A percentile compares a stretch with the other conserved stretches of the same genome.
These are phyloP conservation scores for Arctocebus calabarensis DNA, from an alignment of 2,797 vertebrate species.

Conservation along the genomic window DNA sequence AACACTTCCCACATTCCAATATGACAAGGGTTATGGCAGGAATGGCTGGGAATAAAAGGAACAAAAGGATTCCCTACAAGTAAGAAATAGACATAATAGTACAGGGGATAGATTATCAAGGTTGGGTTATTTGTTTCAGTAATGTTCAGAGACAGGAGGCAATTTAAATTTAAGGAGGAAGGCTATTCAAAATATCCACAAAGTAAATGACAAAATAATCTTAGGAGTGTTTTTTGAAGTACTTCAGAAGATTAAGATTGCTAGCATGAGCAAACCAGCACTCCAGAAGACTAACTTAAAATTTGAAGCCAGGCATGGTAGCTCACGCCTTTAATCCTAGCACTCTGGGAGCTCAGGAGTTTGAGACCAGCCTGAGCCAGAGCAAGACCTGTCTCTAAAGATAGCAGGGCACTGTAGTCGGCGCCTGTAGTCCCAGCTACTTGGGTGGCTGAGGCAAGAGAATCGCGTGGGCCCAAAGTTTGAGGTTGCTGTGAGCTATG, in stretches of 20 bases:
- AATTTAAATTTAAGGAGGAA: slow-evolving; percentile 42
- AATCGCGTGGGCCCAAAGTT: no score
- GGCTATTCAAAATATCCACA: background rate
- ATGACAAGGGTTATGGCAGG: background rate
- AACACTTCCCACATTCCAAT: background rate
- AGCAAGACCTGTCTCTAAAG: no score
- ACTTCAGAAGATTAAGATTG: background rate
- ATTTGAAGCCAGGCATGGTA: background rate
- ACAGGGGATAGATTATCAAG: background rate
- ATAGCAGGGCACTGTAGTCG: no score
- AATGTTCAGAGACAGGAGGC: background rate
- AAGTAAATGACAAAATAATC: slow-evolving; percentile 37
- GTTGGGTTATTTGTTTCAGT: background rate
- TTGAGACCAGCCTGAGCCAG: no score
- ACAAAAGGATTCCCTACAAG: background rate
- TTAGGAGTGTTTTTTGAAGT: background rate
- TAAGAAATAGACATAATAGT: background rate
- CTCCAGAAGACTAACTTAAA: background rate
- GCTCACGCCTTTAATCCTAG: no score
- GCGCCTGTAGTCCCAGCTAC: no score
- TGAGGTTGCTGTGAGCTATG: no score
- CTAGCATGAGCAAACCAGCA: background rate
- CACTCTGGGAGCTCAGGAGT: no score
- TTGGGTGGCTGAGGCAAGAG: no score
- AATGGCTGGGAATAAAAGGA: background rate